These are phyloP conservation scores for Charaxes varanes DNA, from an alignment of 1,140 invertebrate genomes.

Conservation along the genomic window DNA sequence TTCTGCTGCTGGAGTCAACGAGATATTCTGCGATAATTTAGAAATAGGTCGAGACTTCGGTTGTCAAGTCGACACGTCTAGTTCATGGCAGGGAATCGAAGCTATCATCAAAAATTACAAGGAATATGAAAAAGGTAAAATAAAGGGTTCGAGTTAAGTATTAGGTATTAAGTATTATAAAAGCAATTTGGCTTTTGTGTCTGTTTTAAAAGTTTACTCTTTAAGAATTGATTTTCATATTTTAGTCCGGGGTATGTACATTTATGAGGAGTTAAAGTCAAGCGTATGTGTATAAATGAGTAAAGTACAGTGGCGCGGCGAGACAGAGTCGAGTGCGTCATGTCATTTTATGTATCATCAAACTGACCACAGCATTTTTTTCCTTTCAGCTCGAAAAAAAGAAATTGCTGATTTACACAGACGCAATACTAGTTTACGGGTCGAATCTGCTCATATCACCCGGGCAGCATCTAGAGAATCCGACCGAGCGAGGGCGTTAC, in stretches of 20 bases:
- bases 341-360: background rate
- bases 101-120: constrained; percentile 37
- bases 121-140: constrained; percentile 43
- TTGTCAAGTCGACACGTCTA: constrained; percentile 33
- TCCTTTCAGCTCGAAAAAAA: constrained; percentile 36
- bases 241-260: too few relatives aligned
- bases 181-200: too few relatives aligned
- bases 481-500: constrained; percentile 41
- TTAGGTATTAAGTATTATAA: too few relatives aligned
- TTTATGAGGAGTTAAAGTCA: too few relatives aligned
- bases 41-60: constrained; percentile 26
- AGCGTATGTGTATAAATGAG: too few relatives aligned
- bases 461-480: constrained; percentile 39
- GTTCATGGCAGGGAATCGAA: constrained; percentile 45
- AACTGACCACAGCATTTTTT: background rate
- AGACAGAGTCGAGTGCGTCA: too few relatives aligned
- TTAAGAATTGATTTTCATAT: too few relatives aligned
- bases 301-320: too few relatives aligned
- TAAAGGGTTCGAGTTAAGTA: too few relatives aligned
- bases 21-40: constrained; percentile 16
- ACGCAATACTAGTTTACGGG: constrained; percentile 41
- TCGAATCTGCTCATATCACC: constrained; percentile 45
- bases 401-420: constrained; percentile 40
- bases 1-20: constrained; percentile 39
- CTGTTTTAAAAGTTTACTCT: too few relatives aligned